Evolutionary conservation across 2,113 vertebrate genomes (phyloP).

Genomic region (Isurus oxyrinchus): DNA sequence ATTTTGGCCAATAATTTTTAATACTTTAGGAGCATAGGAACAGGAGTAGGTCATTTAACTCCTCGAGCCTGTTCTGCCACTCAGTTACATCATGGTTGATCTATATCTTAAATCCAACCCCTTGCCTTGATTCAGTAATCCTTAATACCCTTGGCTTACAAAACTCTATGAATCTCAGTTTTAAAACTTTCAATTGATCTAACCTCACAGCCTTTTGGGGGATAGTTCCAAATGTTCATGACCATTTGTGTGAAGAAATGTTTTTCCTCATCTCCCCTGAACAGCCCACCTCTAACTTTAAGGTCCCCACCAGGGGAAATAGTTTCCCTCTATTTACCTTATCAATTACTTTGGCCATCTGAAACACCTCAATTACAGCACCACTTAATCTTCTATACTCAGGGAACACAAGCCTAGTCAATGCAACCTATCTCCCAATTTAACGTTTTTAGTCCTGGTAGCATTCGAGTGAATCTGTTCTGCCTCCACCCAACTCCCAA

Average conservation of each 20-base stretch:
- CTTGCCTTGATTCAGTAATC: neutral
- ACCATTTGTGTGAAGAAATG: neutral
- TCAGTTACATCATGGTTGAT: neutral
- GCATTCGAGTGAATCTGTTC: neutral
- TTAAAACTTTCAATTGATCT: neutral
- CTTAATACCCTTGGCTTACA: neutral
- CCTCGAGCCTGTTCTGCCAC: neutral
- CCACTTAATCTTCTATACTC: neutral
- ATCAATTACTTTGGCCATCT: too few species aligned
- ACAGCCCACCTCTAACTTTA: neutral
- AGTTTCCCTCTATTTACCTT: too few species aligned
- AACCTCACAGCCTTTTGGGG: neutral
- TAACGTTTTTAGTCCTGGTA: neutral
- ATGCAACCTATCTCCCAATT: neutral
- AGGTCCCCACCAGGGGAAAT: too few species aligned
- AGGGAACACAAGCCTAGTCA: too few species aligned
- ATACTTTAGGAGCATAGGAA: neutral
- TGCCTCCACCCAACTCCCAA: too few species aligned
- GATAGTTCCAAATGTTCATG: neutral
- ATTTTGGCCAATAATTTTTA: neutral
- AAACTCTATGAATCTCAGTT: neutral
- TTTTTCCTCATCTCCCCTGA: neutral
- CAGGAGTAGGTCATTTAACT: neutral
- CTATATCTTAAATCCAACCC: neutral
- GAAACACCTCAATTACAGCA: neutral